Conservation (phyloP, 2,888 invertebrate species). For the Camptogramma bilineatum region DNA sequence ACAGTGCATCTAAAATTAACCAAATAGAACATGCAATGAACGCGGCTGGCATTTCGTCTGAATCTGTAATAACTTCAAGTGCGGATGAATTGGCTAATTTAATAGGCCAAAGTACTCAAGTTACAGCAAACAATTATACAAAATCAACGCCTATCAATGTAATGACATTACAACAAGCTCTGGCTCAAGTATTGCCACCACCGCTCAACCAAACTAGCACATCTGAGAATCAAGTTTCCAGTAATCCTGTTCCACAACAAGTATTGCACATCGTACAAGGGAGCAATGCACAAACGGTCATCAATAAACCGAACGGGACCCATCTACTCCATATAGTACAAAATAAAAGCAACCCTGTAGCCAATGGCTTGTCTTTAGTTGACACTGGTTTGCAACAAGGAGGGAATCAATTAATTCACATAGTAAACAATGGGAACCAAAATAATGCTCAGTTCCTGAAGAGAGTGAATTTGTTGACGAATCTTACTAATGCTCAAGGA, state of each 20-base stretch:
- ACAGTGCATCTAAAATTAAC: slow-evolving; percentile 58
- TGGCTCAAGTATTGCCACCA: slow-evolving; percentile 79
- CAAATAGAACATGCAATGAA: slow-evolving; percentile 80
- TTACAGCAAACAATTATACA: slow-evolving; percentile 60
- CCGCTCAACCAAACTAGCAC: slow-evolving; percentile 69
- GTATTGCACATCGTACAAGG: slow-evolving; percentile 81
- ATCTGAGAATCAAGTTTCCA: slow-evolving; percentile 60
- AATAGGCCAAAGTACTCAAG: slow-evolving; percentile 79
- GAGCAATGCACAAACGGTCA: slow-evolving; percentile 73
- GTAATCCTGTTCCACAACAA: slow-evolving; percentile 59
- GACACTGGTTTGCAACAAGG: slow-evolving; percentile 76
- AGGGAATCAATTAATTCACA: slow-evolving; percentile 79
- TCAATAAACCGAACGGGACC: slow-evolving; percentile 68
- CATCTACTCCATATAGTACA: slow-evolving; percentile 81
- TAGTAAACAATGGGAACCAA: slow-evolving; percentile 77
- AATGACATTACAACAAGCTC: slow-evolving; percentile 77
- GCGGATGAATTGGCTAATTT: slow-evolving; percentile 81
- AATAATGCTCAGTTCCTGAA: slow-evolving; percentile 76
- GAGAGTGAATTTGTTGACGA: slow-evolving; percentile 80
- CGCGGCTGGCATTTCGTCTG: slow-evolving; percentile 76
- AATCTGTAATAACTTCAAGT: slow-evolving; percentile 53
- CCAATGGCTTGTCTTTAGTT: slow-evolving; percentile 72
- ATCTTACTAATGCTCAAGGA: slow-evolving; percentile 78
- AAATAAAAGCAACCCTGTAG: slow-evolving; percentile 62
- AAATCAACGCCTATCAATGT: slow-evolving; percentile 71